A percentile compares a stretch with the other conserved stretches of the same genome.
Evolutionary conservation across 2,113 vertebrate genomes (phyloP).

Genomic region (Pollachius pollachius): DNA sequence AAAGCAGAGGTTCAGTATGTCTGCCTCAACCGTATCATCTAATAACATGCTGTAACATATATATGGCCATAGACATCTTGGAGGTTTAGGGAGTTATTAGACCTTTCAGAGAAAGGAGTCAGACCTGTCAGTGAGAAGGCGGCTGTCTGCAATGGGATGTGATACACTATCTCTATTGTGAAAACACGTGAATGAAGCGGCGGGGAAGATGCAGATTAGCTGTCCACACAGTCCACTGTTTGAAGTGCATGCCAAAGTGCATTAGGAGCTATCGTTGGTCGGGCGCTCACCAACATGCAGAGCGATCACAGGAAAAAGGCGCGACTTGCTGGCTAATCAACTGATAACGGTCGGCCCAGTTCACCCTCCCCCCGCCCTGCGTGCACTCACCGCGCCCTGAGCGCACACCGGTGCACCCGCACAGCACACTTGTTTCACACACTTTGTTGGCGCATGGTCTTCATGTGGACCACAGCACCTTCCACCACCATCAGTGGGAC

Average conservation of each 20-base stretch:
- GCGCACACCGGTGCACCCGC: constrained; percentile 65
- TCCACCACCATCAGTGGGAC: too few relatives aligned
- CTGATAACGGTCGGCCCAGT: constrained; percentile 73
- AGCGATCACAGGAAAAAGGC: constrained; percentile 76
- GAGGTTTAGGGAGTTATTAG: too few relatives aligned
- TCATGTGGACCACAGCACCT: too few relatives aligned
- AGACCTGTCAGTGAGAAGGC: constrained; percentile 44
- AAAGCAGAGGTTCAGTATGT: too few relatives aligned
- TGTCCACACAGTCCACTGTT: constrained; percentile 72
- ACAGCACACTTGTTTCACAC: constrained; percentile 72
- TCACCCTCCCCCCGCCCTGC: constrained; percentile 47
- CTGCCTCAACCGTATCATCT: too few relatives aligned
- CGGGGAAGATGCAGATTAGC: constrained; percentile 69
- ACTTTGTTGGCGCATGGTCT: constrained; percentile 10
- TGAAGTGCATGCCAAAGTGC: constrained; percentile 80
- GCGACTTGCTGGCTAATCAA: constrained; percentile 77
- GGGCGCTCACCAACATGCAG: constrained; percentile 53
- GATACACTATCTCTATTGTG: constrained; percentile 82
- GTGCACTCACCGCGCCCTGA: too few relatives aligned
- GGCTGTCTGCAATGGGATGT: constrained; percentile 66
- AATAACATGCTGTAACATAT: too few relatives aligned
- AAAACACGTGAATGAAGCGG: constrained; percentile 79
- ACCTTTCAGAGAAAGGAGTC: constrained; percentile 33
- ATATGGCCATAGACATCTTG: too few relatives aligned
- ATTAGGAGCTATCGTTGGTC: constrained; percentile 70